Percentiles rank a stretch among this genome's conserved stretches.
These are phyloP conservation scores for Hirtodrosophila histrioides DNA, from an alignment of 2,888 invertebrate species.

Conservation along the genomic window DNA sequence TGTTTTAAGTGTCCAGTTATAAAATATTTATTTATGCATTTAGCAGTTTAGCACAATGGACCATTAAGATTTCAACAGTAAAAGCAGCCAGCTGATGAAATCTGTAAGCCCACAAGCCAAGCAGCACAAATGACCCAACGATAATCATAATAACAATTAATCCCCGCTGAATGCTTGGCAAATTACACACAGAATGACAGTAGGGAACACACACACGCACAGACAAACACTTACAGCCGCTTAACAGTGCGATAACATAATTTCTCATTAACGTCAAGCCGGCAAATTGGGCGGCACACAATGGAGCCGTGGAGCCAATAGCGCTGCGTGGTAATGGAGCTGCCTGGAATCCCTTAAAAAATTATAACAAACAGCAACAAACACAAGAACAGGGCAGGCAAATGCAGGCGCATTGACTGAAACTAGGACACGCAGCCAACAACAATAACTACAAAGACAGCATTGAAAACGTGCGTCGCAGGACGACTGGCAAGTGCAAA, in stretches of 20 bases:
- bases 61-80: slow-evolving; percentile 18
- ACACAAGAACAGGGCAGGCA: slow-evolving; percentile 12
- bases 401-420: slow-evolving; percentile 48
- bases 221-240: slow-evolving; percentile 27
- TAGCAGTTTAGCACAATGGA: slow-evolving; percentile 20
- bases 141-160: slow-evolving; percentile 50
- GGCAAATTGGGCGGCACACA: slow-evolving; percentile 61
- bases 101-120: neutral
- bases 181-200: slow-evolving; percentile 30
- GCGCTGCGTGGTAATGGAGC: slow-evolving; percentile 1
- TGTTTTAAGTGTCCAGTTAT: slow-evolving; percentile 47
- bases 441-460: slow-evolving; percentile 30
- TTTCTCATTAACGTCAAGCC: slow-evolving; percentile 71
- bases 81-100: neutral
- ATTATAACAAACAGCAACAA: neutral
- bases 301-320: slow-evolving; percentile 33
- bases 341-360: slow-evolving; percentile 7
- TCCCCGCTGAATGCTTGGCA: slow-evolving; percentile 30
- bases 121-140: slow-evolving; percentile 3
- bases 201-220: slow-evolving; percentile 2
- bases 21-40: slow-evolving; percentile 44
- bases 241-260: slow-evolving; percentile 77
- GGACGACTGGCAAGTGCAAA: slow-evolving; percentile 60
- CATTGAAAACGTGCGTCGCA: slow-evolving; percentile 44
- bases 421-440: slow-evolving; percentile 60